Conservation (phyloP, 2,113 vertebrate genomes). For the Diadophis punctatus region DNA sequence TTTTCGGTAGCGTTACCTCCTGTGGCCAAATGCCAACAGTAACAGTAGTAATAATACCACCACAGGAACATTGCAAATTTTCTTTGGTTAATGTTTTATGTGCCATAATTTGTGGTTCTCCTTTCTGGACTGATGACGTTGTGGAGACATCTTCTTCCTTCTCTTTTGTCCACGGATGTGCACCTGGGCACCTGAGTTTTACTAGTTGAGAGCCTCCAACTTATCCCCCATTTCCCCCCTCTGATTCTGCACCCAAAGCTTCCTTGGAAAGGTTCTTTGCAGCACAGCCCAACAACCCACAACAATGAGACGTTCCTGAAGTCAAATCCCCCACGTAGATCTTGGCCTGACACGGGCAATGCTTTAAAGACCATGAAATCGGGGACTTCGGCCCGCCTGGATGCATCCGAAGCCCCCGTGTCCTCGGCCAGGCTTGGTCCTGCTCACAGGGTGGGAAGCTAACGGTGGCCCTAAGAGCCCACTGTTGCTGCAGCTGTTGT, state of each 20-base stretch:
- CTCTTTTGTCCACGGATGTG: neutral
- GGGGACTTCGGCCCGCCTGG: neutral
- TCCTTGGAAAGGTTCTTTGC: neutral
- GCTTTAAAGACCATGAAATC: neutral
- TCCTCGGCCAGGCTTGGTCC: slow-evolving; percentile 63
- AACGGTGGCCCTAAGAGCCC: slow-evolving; percentile 61
- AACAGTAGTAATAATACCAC: neutral
- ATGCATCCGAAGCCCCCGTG: slow-evolving; percentile 6
- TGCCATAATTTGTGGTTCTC: neutral
- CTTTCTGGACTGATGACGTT: neutral
- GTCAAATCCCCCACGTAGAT: neutral
- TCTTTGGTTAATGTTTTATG: neutral
- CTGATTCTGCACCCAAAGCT: neutral
- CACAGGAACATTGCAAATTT: neutral
- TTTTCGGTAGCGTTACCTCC: too few species aligned
- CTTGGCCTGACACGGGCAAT: neutral
- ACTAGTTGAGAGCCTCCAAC: neutral
- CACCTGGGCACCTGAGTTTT: rapidly evolving
- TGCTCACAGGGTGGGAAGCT: slow-evolving; percentile 65
- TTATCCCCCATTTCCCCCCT: neutral
- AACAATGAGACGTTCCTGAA: neutral
- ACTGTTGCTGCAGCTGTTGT: slow-evolving; percentile 56
- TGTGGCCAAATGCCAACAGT: neutral
- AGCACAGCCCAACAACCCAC: neutral
- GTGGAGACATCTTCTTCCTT: too few species aligned